Evolutionary conservation across 1,140 invertebrate genomes (phyloP).

Genomic region (Platorchestia sp.): DNA sequence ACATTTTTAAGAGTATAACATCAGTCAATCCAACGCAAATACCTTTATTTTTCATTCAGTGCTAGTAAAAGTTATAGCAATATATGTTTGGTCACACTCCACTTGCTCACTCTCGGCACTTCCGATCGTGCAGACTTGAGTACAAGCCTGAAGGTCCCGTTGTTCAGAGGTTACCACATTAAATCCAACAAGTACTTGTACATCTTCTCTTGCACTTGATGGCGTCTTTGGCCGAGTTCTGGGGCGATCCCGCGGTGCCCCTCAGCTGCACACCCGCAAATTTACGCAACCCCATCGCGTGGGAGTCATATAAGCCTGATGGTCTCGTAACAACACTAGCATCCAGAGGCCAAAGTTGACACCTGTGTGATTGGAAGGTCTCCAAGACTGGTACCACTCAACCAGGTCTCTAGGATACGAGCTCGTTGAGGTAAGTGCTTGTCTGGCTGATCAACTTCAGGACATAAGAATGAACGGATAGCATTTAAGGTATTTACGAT

Average conservation of each 20-base stretch:
- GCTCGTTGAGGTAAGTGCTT: too few species aligned
- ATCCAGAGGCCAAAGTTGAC: background rate
- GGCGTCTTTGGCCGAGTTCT: background rate
- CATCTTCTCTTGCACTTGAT: constrained; percentile 43
- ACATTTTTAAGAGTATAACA: background rate
- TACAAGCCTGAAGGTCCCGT: background rate
- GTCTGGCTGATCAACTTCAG: too few species aligned
- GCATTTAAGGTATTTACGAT: too few species aligned
- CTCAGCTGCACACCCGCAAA: background rate
- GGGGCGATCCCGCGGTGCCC: background rate
- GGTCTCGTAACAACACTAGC: background rate
- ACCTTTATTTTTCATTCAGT: background rate
- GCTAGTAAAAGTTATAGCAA: background rate
- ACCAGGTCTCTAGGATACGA: too few species aligned
- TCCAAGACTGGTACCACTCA: too few species aligned
- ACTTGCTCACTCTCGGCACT: background rate
- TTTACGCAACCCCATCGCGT: background rate
- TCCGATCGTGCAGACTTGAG: background rate
- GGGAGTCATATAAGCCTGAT: background rate
- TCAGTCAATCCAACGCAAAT: background rate
- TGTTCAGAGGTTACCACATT: too few species aligned
- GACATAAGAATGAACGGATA: too few species aligned
- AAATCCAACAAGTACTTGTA: too few species aligned
- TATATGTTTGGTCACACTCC: background rate
- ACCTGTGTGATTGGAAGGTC: too few species aligned